A percentile compares a stretch with the other conserved stretches of the same genome.
Conservation (phyloP, 2,797 vertebrate species). For the Danio choprae region DNA sequence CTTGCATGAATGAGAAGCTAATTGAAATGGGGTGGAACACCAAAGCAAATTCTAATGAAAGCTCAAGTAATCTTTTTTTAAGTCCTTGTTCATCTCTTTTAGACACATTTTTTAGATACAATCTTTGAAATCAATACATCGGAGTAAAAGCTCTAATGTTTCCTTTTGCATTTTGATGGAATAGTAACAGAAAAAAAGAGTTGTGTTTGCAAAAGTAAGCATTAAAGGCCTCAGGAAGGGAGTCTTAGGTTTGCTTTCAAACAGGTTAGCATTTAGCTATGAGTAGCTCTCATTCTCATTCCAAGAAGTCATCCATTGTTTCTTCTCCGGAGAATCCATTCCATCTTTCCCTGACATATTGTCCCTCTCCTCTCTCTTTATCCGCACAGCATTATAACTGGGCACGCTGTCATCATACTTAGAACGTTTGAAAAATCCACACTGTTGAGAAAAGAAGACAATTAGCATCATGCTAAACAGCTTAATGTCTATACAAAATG, state of each 20-base stretch:
- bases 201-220: slow-evolving; percentile 59
- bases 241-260: slow-evolving; percentile 52
- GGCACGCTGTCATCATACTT: slow-evolving; percentile 92
- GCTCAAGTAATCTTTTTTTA: background rate
- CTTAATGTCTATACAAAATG: background rate
- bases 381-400: slow-evolving; percentile 91
- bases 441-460: slow-evolving; percentile 72
- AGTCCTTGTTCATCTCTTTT: background rate
- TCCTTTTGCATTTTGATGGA: slow-evolving; percentile 44
- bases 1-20: slow-evolving; percentile 21
- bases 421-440: slow-evolving; percentile 92
- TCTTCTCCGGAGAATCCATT: slow-evolving; percentile 82
- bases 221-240: slow-evolving; percentile 11
- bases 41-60: background rate
- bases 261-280: slow-evolving; percentile 69
- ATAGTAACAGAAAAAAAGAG: slow-evolving; percentile 62
- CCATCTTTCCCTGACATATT: slow-evolving; percentile 76
- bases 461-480: slow-evolving; percentile 6
- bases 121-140: background rate
- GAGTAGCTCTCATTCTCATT: slow-evolving; percentile 90
- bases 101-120: slow-evolving; percentile 24
- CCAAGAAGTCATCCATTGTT: slow-evolving; percentile 95
- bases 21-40: slow-evolving; percentile 48
- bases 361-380: slow-evolving; percentile 87
- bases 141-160: slow-evolving; percentile 3